phyloP scores from a whole-genome alignment of 1,140 invertebrate genomes.

The Adelges cooleyi region DNA sequence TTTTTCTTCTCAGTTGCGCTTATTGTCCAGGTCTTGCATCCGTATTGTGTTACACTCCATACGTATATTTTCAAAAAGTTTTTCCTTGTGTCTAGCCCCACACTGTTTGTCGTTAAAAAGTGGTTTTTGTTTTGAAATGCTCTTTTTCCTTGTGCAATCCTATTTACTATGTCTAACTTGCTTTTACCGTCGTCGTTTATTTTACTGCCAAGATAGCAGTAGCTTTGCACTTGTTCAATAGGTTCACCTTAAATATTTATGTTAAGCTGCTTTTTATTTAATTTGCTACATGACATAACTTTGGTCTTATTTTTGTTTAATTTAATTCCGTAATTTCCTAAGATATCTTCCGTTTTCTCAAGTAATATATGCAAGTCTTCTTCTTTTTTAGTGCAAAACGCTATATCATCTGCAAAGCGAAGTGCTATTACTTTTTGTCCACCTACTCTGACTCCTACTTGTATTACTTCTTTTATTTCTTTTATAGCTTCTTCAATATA shows the following conservation, averaged over 20 bases:
- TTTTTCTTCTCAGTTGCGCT: background rate
- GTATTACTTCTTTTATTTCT: slow-evolving; percentile 11
- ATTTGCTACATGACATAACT: background rate
- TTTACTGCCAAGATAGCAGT: background rate
- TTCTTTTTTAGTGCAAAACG: slow-evolving; percentile 1
- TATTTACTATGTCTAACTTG: background rate
- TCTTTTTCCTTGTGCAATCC: background rate
- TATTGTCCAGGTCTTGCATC: background rate
- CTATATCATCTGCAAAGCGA: slow-evolving; percentile 29
- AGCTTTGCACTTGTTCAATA: background rate
- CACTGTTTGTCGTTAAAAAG: background rate
- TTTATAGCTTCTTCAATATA: slow-evolving; percentile 22
- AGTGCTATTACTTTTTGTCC: slow-evolving; percentile 12
- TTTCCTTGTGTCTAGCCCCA: background rate
- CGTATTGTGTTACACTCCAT: background rate
- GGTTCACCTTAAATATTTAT: background rate
- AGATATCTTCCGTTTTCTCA: background rate
- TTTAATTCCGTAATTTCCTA: slow-evolving; percentile 7
- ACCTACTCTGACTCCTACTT: slow-evolving; percentile 17
- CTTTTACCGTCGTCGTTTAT: background rate
- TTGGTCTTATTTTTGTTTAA: slow-evolving; percentile 13
- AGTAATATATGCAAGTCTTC: background rate
- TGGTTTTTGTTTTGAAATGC: slow-evolving; percentile 4
- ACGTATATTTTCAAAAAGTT: background rate
- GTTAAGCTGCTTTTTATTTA: background rate